These are phyloP conservation scores for Drosophila sturtevanti DNA, from an alignment of 1,140 invertebrate species.

Conservation along the genomic window DNA sequence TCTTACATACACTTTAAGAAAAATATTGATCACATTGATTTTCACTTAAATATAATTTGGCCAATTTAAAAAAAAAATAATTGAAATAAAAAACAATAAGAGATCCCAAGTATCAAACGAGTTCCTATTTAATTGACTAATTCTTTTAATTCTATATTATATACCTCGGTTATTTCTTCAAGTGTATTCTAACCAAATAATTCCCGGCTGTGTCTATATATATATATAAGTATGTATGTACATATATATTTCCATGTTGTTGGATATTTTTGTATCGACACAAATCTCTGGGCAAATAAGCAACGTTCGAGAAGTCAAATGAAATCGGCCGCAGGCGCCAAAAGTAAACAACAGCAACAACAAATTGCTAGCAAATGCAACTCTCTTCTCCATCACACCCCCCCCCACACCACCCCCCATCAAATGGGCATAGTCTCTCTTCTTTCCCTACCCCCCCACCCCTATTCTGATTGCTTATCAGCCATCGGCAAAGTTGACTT, in stretches of 20 bases:
- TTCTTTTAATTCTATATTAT: too few species aligned
- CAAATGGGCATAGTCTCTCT: background rate
- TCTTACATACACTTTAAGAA: background rate
- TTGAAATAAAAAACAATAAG: too few species aligned
- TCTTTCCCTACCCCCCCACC: background rate
- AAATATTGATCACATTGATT: background rate
- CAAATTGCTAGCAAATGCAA: conserved; percentile 52
- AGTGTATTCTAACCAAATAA: conserved; percentile 11
- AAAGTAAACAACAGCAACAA: conserved; percentile 46
- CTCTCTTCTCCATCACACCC: background rate
- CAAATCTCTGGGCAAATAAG: conserved; percentile 59
- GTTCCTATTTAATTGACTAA: too few species aligned
- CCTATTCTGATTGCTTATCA: conserved; percentile 22
- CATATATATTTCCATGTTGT: conserved; percentile 41
- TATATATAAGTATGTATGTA: conserved; percentile 29
- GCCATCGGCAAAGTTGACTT: conserved; percentile 22
- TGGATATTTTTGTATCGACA: conserved; percentile 39
- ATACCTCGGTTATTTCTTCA: background rate
- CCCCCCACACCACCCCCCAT: background rate
- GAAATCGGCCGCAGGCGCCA: conserved; percentile 55
- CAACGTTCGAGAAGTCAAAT: conserved; percentile 49
- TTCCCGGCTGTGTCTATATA: background rate
- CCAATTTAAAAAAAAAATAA: too few species aligned
- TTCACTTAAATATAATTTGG: too few species aligned
- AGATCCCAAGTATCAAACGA: too few species aligned